A percentile compares a stretch with the other conserved stretches of the same genome.
phyloP scores from a whole-genome alignment of 2,113 vertebrate species.

The Athene noctua region DNA sequence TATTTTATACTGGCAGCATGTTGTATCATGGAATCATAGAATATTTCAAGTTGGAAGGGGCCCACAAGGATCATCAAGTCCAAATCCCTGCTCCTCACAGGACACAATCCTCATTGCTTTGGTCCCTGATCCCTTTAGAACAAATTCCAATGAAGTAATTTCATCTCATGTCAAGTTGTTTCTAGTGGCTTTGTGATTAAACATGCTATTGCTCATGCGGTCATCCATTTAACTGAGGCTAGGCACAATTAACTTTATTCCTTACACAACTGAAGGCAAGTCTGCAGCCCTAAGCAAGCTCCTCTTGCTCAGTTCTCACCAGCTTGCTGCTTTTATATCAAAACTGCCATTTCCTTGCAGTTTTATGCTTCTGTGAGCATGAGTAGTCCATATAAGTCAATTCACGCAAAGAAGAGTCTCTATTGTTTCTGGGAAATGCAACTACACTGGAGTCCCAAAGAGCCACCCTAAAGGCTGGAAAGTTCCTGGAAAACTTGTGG shows the following conservation, averaged over 20 bases:
- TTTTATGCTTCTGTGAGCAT: background rate
- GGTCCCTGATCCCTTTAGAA: background rate
- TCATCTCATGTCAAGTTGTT: background rate
- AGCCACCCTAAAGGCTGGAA: background rate
- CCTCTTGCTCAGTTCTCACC: background rate
- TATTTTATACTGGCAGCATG: background rate
- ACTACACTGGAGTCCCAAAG: background rate
- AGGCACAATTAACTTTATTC: background rate
- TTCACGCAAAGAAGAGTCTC: background rate
- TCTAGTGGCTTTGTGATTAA: slow-evolving; percentile 12
- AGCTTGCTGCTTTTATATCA: background rate
- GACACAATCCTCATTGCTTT: background rate
- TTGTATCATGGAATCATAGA: background rate
- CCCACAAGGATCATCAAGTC: no score
- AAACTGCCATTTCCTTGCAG: background rate
- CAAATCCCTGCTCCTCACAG: no score
- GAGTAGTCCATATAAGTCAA: background rate
- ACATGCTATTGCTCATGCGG: background rate
- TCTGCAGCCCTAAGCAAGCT: background rate
- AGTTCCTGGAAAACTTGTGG: background rate
- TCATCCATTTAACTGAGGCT: background rate
- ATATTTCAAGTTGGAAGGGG: no score
- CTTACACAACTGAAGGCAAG: background rate
- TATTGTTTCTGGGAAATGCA: background rate
- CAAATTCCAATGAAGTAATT: background rate